Conservation (phyloP, 2,888 invertebrate species). For the Caenorhabditis drosophilae region DNA sequence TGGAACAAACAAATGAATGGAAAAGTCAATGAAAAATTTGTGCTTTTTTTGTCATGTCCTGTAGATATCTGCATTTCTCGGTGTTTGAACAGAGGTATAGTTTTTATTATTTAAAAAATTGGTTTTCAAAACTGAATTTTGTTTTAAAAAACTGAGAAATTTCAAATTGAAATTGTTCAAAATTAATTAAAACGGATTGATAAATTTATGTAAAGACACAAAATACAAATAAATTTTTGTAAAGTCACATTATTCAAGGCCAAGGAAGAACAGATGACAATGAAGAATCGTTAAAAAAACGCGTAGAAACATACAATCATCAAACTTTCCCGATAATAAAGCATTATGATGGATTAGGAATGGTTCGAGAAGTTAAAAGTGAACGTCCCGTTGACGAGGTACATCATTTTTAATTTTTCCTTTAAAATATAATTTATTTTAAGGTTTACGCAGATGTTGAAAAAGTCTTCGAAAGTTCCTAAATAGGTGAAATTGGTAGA, state of each 20-base stretch:
- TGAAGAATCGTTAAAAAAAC: constrained; percentile 82
- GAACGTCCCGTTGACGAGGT: constrained; percentile 53
- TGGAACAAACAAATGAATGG: constrained; percentile 85
- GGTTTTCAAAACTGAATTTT: too few species aligned
- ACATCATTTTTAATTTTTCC: background rate
- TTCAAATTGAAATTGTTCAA: too few species aligned
- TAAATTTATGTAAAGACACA: background rate
- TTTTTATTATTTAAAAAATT: background rate
- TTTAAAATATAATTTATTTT: background rate
- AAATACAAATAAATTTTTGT: constrained; percentile 4
- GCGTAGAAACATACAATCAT: constrained; percentile 71
- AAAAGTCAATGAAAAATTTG: constrained; percentile 81
- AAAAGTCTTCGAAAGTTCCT: constrained; percentile 13
- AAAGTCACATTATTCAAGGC: constrained; percentile 14
- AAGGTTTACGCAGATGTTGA: constrained; percentile 29
- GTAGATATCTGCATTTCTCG: constrained; percentile 82
- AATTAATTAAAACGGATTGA: too few species aligned
- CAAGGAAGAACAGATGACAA: constrained; percentile 82
- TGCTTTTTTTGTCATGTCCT: constrained; percentile 89
- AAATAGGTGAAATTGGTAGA: background rate
- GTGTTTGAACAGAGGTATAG: constrained; percentile 79
- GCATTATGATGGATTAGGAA: constrained; percentile 50
- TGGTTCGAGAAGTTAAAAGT: constrained; percentile 58
- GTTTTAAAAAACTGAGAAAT: too few species aligned
- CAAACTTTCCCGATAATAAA: constrained; percentile 70